These are phyloP conservation scores for Gordius sp. DNA, from an alignment of 2,888 invertebrate species.

Conservation along the genomic window DNA sequence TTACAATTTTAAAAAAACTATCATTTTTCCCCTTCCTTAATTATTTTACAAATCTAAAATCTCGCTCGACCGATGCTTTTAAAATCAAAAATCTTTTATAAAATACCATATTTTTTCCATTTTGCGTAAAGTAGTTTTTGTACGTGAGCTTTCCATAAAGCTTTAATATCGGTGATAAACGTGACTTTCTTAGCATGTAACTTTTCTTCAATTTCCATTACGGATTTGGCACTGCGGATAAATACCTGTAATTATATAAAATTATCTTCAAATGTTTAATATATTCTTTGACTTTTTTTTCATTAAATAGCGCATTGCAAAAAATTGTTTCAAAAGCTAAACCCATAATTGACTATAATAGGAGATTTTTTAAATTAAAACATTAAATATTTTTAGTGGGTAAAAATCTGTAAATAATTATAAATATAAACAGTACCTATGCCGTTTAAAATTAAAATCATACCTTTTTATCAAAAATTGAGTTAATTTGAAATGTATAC, in stretches of 20 bases:
- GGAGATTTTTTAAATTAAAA: neutral
- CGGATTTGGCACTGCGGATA: conserved; percentile 3
- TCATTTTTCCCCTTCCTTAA: no score
- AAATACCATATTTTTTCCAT: conserved; percentile 4
- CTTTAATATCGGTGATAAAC: neutral
- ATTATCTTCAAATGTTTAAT: neutral
- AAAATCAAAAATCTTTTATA: neutral
- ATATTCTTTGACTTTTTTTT: neutral
- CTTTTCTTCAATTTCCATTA: conserved; percentile 5
- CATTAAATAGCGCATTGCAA: neutral
- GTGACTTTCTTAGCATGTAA: neutral
- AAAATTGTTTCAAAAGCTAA: conserved; percentile 7
- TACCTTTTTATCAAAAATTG: neutral
- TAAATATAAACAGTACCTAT: neutral
- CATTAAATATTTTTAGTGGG: neutral
- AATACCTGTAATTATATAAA: conserved; percentile 5
- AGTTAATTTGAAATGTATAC: conserved; percentile 43
- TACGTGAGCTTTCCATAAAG: neutral
- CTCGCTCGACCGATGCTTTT: no score
- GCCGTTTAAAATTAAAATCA: neutral
- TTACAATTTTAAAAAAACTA: no score
- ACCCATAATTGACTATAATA: neutral
- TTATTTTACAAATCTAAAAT: no score
- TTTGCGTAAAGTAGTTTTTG: neutral
- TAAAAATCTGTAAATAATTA: conserved; percentile 7